Evolutionary conservation across 2,797 vertebrate species (phyloP), one percentile per base, ranked within the genome.

Genomic region (Pseudochromis fuscus): DNA sequence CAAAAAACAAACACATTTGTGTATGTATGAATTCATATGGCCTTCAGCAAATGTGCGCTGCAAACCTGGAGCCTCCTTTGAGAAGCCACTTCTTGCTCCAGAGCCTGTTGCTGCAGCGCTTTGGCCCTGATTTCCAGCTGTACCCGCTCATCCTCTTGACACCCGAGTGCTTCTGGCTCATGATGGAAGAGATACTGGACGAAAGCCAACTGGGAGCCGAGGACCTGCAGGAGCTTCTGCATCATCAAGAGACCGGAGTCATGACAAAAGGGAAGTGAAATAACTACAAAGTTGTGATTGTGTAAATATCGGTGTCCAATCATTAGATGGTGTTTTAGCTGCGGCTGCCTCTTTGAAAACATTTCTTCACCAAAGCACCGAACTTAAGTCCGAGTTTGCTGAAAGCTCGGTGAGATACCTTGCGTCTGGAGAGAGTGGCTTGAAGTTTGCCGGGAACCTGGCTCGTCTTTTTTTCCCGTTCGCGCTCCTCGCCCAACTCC

Each of bases 41-140:
- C 74, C 71, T 72, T 72, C 50, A 86, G 81, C 76, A 62, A 82
- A 67, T 25, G 49, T 59, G 27, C 33, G 37, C 56, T 46, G 86
- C 83, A 87, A 79, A 99, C 98, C 96, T 96, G 94, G 37, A 96
- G 75, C 42, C 90, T 82, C 68, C 79, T 90, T 76, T 96, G 93
- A 81, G 95, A 89, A 65, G 84, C 88, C 59, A 92, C 89, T 30
- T 95, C 95, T 65, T 88, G 81, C 11, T 93, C 89, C 73, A 92
- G 87, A 33, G 94, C 92, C 59, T 84, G 89, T 48, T 93, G 87
- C 78, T 93, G 93, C 38, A 98, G 60, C 7, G 82, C 72, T 71
- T 72, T 87, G 52, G 94, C 87, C 69, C 95, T 87, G 67, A 90
- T 71, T 56, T 94, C 84, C 89, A 96, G 85, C 44, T 88, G 90